Conservation (phyloP, 2,113 vertebrate genomes). For the Rhea americana region DNA sequence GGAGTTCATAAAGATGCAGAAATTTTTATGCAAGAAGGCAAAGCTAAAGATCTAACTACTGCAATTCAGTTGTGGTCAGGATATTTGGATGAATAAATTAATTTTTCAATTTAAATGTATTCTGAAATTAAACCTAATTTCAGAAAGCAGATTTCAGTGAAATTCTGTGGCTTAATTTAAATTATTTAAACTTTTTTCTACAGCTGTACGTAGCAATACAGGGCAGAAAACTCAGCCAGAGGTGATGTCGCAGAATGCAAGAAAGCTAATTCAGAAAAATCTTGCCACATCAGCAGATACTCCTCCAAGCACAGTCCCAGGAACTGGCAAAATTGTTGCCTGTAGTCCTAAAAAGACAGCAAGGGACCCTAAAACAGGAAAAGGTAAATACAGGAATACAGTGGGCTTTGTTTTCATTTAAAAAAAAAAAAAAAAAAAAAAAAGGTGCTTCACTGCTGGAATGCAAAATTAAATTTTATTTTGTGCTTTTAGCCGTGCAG, state of each 20-base stretch:
- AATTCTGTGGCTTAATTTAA: background rate
- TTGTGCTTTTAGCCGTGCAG: conserved; percentile 86
- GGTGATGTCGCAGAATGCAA: conserved; percentile 96
- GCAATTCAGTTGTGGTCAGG: too few relatives aligned
- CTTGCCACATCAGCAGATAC: conserved; percentile 94
- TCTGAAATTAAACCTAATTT: background rate
- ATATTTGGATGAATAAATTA: background rate
- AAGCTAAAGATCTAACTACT: too few relatives aligned
- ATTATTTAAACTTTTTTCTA: background rate
- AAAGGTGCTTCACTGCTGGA: background rate
- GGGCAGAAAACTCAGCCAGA: conserved; percentile 94
- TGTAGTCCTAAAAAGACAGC: conserved; percentile 96
- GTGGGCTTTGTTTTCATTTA: background rate
- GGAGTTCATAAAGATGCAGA: too few relatives aligned
- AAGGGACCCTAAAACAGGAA: conserved; percentile 97
- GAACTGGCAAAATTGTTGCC: conserved; percentile 87
- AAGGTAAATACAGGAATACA: conserved; percentile 80
- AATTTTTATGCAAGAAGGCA: too few relatives aligned
- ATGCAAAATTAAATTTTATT: background rate
- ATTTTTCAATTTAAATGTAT: background rate
- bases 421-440: background rate
- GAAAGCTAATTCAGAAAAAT: conserved; percentile 90
- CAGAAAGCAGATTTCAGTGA: background rate
- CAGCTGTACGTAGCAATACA: conserved; percentile 92
- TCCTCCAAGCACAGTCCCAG: conserved; percentile 86